Base-by-base conservation (phyloP, 2,888 invertebrate species). In the Parasteatoda lunata region DNA sequence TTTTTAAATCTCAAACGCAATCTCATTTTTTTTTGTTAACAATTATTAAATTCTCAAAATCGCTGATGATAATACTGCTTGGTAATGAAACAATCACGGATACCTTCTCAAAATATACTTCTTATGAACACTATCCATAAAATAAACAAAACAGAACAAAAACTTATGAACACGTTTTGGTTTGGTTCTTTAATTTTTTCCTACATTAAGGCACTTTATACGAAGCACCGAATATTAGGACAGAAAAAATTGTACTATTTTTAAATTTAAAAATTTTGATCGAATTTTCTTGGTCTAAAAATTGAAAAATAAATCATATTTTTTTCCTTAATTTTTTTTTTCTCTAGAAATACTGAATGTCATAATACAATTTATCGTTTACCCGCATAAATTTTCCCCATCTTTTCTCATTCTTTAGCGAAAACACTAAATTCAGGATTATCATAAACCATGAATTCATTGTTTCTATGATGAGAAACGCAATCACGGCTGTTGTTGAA, bases 191-290 rank as follows among this genome's bases (percentile, higher is more conserved):
- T 13, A 30, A 11, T 66, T 80, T 66, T 51, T 49, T 48, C n/a
- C 45, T 30, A 51, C 51, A 49, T 54, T 84, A 84, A 84, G 84
- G 84, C 84, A 84, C 84, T 30, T 73, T 52, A 59, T 75, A 49
- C 66, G 30, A 51, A 73, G 68, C 68, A 70, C 66, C 73, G 47
- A 73, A n/a, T 64, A 66, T 72, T 72, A 78, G 70, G 70, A 70
- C 54, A 49, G 47, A 15, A 47, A 73, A 30, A 54, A 75, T 73
- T 75, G 68, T 69, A 73, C 73, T 75, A 64, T 11, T 8, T 52
- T 3, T 11, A 45, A 47, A 45, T 73, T 73, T 52, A 11, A 73
- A 72, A n/a, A 5, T 64, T 75, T 72, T 75, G 0, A 15, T 47
- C n/a, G 45, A 45, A 30, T 11, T 64, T 15, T 30, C 13, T 75